Conservation (phyloP, 1,140 invertebrate species). For the Drosophila rufa region DNA sequence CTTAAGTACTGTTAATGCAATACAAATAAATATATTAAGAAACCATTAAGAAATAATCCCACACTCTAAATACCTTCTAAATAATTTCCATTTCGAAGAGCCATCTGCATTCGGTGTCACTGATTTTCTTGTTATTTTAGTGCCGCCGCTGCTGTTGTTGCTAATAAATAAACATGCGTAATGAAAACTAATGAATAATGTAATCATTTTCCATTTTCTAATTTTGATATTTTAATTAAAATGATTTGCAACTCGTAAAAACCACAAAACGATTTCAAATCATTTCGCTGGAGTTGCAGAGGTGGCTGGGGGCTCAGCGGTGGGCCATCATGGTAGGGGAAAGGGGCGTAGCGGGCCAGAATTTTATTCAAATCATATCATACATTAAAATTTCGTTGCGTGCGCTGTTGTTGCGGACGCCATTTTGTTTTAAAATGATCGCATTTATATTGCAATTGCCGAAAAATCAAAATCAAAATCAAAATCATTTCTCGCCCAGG, state of each 20-base stretch:
- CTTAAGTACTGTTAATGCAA: no score
- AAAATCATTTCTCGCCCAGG: constrained; percentile 66
- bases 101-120: constrained; percentile 4
- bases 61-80: no score
- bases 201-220: constrained; percentile 84
- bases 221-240: constrained; percentile 85
- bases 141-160: constrained; percentile 25
- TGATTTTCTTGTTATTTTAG: neutral
- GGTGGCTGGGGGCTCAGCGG: neutral
- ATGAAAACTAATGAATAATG: constrained; percentile 85
- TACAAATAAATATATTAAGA: no score
- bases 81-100: neutral
- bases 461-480: constrained; percentile 77
- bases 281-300: constrained; percentile 45
- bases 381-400: constrained; percentile 59
- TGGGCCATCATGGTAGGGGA: neutral
- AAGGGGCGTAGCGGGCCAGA: constrained; percentile 4
- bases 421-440: constrained; percentile 82
- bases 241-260: constrained; percentile 85
- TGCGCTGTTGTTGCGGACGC: constrained; percentile 37
- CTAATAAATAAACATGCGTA: constrained; percentile 81
- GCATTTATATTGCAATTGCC: constrained; percentile 73
- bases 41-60: no score
- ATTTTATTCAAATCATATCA: constrained; percentile 78
- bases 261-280: constrained; percentile 85